These are phyloP conservation scores for Aspidiotus destructor DNA, from an alignment of 2,888 invertebrate genomes.

Conservation along the genomic window DNA sequence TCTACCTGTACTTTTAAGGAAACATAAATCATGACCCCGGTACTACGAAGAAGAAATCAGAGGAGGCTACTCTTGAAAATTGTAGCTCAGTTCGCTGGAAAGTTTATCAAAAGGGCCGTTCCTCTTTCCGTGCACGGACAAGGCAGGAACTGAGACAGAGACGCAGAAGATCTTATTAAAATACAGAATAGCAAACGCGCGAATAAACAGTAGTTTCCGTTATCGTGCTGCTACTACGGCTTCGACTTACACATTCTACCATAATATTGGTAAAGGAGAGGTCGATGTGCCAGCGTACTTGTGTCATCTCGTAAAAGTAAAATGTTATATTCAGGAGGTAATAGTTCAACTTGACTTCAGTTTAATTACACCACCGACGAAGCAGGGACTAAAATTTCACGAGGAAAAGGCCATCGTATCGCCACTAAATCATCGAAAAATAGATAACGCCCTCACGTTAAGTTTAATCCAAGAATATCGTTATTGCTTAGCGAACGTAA, in stretches of 20 bases:
- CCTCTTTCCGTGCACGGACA: neutral
- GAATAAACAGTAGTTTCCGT: constrained; percentile 23
- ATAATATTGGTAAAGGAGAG: constrained; percentile 4
- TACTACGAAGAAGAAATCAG: constrained; percentile 22
- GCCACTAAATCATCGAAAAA: constrained; percentile 30
- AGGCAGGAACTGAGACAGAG: constrained; percentile 5
- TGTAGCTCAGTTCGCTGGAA: constrained; percentile 26
- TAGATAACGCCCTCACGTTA: constrained; percentile 32
- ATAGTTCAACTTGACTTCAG: constrained; percentile 29
- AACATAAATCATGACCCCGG: constrained; percentile 27
- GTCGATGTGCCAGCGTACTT: neutral
- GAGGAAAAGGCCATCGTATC: constrained; percentile 24
- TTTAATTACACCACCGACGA: constrained; percentile 27
- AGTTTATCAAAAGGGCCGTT: constrained; percentile 24
- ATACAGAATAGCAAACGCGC: constrained; percentile 15
- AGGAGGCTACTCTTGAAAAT: constrained; percentile 18
- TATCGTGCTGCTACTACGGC: constrained; percentile 4
- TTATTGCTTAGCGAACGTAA: neutral
- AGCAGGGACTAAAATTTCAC: constrained; percentile 30
- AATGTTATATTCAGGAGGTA: constrained; percentile 28
- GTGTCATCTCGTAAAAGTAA: constrained; percentile 8
- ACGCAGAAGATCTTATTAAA: constrained; percentile 15
- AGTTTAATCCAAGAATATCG: constrained; percentile 22
- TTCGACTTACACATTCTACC: neutral
- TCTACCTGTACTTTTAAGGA: constrained; percentile 27